Base-by-base conservation (phyloP, 2,888 invertebrate genomes). In the Lasius platythorax region DNA sequence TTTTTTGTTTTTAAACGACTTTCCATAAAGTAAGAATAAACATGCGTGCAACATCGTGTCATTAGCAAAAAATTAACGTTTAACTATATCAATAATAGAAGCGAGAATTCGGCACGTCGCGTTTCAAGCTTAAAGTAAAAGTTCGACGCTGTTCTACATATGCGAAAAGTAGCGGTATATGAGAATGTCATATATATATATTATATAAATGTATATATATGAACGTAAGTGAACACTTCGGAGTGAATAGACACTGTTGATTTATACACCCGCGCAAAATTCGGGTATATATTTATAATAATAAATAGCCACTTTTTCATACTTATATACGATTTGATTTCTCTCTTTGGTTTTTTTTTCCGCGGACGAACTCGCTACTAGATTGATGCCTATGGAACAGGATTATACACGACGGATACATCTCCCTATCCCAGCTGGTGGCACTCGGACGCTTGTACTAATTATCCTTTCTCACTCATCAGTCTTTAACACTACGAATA, bases 401-500 rank as follows among this genome's bases (percentile, higher is more conserved):
- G 37, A 75, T 53, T 61, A 23, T 23, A 74, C 37, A 64, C 15
- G 46, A 61, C 50, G 37, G 18, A 64, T 53, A 73, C 83, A 73
- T 85, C 50, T 70, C 18, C 70, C 37, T 28, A 46, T 61, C 76
- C 82, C 85, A 85, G 79, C 56, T 85, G 63, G 81, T 84, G 81
- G 46, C 75, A 87, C 85, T 85, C 85, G 67, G 72, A 81, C 64
- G 83, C 86, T 88, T 87, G 84, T 89, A 81, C 74, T 82, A 83
- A 37, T 83, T 87, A 82, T 82, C 64, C 50, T 73, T 78, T 85
- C 63, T 56, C 46, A 40, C 85, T 88, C 74, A 70, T 91, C 91
- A 91, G 91, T 91, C 90, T 91, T 91, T 70, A 88, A 89, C 90
- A 85, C 86, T 90, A 88, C 85, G 84, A 85, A 84, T 90, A 85